Base-by-base conservation (phyloP, 2,113 vertebrate species). In the Menura novaehollandiae region DNA sequence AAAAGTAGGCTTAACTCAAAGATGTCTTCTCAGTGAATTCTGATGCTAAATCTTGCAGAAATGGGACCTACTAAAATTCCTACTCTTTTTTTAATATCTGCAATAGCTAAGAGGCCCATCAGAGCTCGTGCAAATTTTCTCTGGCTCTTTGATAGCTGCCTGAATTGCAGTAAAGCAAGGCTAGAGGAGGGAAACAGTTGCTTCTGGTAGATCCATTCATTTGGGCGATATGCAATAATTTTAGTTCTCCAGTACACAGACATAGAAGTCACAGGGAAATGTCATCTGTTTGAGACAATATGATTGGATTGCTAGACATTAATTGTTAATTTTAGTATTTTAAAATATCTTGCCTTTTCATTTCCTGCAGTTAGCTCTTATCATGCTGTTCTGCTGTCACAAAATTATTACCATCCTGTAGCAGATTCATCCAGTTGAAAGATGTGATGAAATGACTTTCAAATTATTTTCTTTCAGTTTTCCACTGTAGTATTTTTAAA, bases 301-400 rank as follows among this genome's bases (percentile, higher is more conserved):
- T 13, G 22, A 89, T 63, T 66, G 75, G 47, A 56, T 89, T 89
- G 43, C 47, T 63, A 58, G 39, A 32, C 5, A 35, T 53, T 72
- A 53, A 47, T 91, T 92, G 52, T 39, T 79, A 64, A 89, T 92
- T 91, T 85, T 59, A 37, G 28, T 64, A 17, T 52, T 86, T 91
- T 55, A 52, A 88, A 85, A 51, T 74, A 41, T 44, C 85, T 84
- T 69, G 32, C 55, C 26, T 76, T 83, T 92, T 88, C 28, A 53
- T 90, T 91, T 91, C 76, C 73, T 63, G 63, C 52, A 58, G 43
- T 87, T 94, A 74, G 53, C 47, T 60, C 64, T 76, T 59, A 78
- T 86, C 72, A 6, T 11, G 9, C 13, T 55, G 22, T 60, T 81
- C 15, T 64, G 27, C 35, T 83, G 55, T 68, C 68, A 64, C 62